Base-by-base conservation (phyloP, 2,113 vertebrate species). In the Leiothrix lutea region DNA sequence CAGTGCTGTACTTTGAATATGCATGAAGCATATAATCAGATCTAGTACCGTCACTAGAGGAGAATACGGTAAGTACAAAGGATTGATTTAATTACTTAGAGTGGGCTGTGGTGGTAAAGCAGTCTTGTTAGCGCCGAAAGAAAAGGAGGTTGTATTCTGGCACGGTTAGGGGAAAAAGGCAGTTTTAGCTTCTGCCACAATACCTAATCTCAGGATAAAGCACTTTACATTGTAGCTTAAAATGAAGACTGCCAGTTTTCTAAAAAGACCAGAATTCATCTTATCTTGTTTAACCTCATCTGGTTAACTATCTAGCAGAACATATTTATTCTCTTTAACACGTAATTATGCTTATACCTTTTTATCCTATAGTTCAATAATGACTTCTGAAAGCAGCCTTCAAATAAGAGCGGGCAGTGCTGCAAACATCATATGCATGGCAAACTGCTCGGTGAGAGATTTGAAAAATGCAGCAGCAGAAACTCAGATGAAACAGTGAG, bases 21-120 rank as follows among this genome's bases (percentile, higher is more conserved):
- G 99, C 99, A 99, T 99, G 99, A 99, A 98, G 98, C 98, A 98
- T 98, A 98, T 98, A 98, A 99, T 99, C 99, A 99, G 98, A 99
- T 98, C 98, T 98, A 98, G 98, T 98, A 98, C 97, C 97, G 97
- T 98, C 98, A 98, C 98, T 98, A 98, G 98, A 98, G 98, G 98
- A 98, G 98, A 99, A 98, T 97, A 98, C 97, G 97, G 98, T 98
- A 98, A 98, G 99, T 98, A 99, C 99, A 99, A 99, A 99, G 99
- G 98, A 98, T 98, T 99, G 99, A 99, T 99, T 99, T 99, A 99
- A 99, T 99, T 99, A 99, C 98, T 98, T 98, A 98, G 98, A 99
- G 99, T 98, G 98, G 98, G 98, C 98, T 98, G 98, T 97, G 98
- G 98, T 98, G 98, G 98, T 97, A 98, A 98, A 98, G 98, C 98